Percentiles rank a stretch among this genome's conserved stretches.
Conservation (phyloP, 2,888 invertebrate species). For the Ochropleura leucogaster region DNA sequence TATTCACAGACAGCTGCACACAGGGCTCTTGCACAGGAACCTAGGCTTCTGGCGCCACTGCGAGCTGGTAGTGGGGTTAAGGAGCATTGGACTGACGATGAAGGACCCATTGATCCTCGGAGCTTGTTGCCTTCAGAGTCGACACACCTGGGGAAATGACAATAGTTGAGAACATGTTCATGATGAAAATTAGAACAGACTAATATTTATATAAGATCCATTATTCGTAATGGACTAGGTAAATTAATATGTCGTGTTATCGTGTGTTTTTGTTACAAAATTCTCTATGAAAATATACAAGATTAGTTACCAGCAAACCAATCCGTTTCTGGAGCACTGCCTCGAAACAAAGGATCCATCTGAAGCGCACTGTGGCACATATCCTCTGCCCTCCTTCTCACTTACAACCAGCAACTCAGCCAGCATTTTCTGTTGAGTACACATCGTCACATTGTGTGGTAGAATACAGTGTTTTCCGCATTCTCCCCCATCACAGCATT, state of each 20-base stretch:
- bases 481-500: conserved; percentile 94
- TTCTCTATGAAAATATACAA: not conserved
- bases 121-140: conserved; percentile 94
- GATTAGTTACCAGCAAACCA: conserved; percentile 93
- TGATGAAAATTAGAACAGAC: not conserved
- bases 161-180: not conserved
- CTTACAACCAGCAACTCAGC: conserved; percentile 94
- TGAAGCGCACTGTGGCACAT: conserved; percentile 94
- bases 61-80: conserved; percentile 78
- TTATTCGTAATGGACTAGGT: not conserved
- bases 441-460: conserved; percentile 94
- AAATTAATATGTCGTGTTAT: not conserved
- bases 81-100: conserved; percentile 92
- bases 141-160: conserved; percentile 91
- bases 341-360: conserved; percentile 93
- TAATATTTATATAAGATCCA: not conserved
- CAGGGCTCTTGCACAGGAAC: conserved; percentile 92
- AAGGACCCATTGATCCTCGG: conserved; percentile 95
- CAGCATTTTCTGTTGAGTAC: conserved; percentile 94
- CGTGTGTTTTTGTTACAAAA: not conserved
- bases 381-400: conserved; percentile 95
- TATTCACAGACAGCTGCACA: conserved; percentile 96
- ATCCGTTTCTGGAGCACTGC: conserved; percentile 96
- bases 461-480: conserved; percentile 94
- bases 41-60: conserved; percentile 88